phyloP scores from a whole-genome alignment of 2,888 invertebrate species.

The Andrena camellia region DNA sequence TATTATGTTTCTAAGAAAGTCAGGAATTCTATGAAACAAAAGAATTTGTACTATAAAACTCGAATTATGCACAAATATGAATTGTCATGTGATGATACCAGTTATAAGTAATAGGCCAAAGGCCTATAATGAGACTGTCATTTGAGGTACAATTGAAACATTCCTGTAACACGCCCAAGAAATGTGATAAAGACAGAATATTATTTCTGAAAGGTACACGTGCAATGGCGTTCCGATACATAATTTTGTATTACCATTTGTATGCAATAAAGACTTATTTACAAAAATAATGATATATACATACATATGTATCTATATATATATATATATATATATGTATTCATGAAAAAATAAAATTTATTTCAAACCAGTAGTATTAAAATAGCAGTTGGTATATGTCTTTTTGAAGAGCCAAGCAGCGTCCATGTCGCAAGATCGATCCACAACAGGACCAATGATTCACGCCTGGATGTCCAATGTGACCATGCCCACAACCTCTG shows the following conservation, averaged over 20 bases:
- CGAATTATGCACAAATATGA: constrained; percentile 23
- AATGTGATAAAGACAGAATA: not conserved
- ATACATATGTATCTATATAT: not conserved
- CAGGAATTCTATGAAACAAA: not conserved
- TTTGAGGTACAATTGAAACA: constrained; percentile 63
- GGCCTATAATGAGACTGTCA: constrained; percentile 54
- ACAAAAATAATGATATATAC: constrained; percentile 21
- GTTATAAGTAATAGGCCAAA: not conserved
- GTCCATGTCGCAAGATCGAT: constrained; percentile 77
- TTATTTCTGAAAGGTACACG: not conserved
- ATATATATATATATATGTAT: no score
- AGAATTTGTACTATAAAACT: not conserved
- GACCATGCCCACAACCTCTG: constrained; percentile 92
- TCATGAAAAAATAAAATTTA: constrained; percentile 47
- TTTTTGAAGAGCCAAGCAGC: constrained; percentile 73
- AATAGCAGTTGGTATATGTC: constrained; percentile 73
- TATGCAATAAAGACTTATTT: constrained; percentile 30
- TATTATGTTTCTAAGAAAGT: not conserved
- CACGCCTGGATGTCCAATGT: constrained; percentile 92
- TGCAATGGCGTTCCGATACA: not conserved
- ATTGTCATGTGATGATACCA: constrained; percentile 65
- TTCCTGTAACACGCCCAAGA: constrained; percentile 17
- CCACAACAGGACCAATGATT: constrained; percentile 95
- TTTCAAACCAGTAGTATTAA: constrained; percentile 57
- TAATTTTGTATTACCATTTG: constrained; percentile 32